Percentiles rank a stretch among this genome's conserved stretches.
Evolutionary conservation across 2,888 invertebrate genomes (phyloP).

Genomic region (Craniophora ligustri): DNA sequence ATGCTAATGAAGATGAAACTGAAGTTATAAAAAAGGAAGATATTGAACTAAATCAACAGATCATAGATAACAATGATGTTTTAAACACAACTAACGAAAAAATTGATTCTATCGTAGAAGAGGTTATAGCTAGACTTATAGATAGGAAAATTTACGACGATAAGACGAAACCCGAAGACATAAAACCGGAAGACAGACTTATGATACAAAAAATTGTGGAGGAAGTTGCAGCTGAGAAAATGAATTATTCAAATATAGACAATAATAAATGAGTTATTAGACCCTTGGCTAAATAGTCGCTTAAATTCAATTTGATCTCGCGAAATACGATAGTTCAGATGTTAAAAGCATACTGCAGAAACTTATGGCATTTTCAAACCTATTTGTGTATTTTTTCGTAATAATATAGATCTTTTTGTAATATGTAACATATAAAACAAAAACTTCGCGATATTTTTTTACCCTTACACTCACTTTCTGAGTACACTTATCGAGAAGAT

Average conservation of each 20-base stretch:
- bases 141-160: constrained; percentile 87
- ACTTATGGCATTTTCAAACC: too few species aligned
- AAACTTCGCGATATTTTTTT: too few species aligned
- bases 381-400: too few species aligned
- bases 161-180: constrained; percentile 85
- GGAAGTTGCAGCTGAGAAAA: constrained; percentile 80
- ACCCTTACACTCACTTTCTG: too few species aligned
- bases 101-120: constrained; percentile 83
- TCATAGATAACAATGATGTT: constrained; percentile 47
- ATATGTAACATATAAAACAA: too few species aligned
- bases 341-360: too few species aligned
- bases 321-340: too few species aligned
- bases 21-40: constrained; percentile 35
- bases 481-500: too few species aligned
- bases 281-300: constrained; percentile 14
- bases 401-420: too few species aligned
- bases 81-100: constrained; percentile 71
- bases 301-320: constrained; percentile 49
- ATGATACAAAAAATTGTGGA: constrained; percentile 85
- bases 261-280: constrained; percentile 48
- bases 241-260: constrained; percentile 73
- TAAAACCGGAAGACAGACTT: constrained; percentile 79
- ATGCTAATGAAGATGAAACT: constrained; percentile 23
- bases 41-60: constrained; percentile 36
- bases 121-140: constrained; percentile 80